Evolutionary conservation across 2,888 invertebrate species (phyloP).

Genomic region (Neoaliturus tenellus): DNA sequence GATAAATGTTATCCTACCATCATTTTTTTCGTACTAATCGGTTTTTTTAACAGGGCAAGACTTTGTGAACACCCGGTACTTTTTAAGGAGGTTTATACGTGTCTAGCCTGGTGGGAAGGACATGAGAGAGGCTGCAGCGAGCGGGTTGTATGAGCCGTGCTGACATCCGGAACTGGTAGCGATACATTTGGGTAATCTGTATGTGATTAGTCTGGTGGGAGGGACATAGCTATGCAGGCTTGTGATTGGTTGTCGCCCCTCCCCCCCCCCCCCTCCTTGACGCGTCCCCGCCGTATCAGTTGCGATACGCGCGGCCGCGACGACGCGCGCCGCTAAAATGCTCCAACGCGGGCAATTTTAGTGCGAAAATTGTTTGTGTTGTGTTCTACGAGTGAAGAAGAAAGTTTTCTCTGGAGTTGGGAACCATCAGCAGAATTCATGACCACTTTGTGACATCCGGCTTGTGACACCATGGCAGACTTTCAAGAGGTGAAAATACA

Average conservation of each 20-base stretch:
- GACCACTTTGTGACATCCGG: not conserved
- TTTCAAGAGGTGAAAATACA: slow-evolving; percentile 31
- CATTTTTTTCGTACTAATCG: too few relatives aligned
- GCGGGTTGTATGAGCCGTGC: not conserved
- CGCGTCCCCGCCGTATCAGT: not conserved
- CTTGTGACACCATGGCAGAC: not conserved
- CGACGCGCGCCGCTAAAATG: not conserved
- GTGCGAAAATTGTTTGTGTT: not conserved
- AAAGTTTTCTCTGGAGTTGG: not conserved
- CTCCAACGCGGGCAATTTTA: not conserved
- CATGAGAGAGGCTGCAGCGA: too few relatives aligned
- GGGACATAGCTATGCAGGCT: not conserved
- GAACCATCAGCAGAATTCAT: not conserved
- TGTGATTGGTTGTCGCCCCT: not conserved
- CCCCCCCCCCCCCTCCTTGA: not conserved
- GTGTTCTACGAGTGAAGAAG: not conserved
- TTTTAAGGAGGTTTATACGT: too few relatives aligned
- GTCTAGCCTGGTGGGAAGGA: too few relatives aligned
- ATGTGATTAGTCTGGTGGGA: not conserved
- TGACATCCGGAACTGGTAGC: not conserved
- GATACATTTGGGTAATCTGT: slow-evolving; percentile 21
- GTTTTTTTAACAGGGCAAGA: too few relatives aligned
- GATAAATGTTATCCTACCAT: too few relatives aligned
- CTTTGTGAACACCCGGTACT: too few relatives aligned
- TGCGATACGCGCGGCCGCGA: slow-evolving; percentile 8